Base-by-base conservation (phyloP, 2,797 vertebrate species). In the Sternarchorhynchus goeldii region DNA sequence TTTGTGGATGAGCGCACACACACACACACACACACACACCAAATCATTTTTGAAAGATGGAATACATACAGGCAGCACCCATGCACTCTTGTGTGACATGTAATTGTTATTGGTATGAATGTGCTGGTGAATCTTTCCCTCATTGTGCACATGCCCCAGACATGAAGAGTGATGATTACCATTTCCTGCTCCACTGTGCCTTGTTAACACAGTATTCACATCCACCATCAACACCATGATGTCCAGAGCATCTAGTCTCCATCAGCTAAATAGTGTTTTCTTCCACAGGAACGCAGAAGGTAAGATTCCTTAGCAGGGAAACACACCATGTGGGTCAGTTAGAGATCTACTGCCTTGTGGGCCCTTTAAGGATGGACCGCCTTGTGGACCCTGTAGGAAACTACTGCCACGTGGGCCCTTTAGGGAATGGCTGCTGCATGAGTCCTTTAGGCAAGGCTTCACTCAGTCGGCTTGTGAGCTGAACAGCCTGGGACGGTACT, bases 401-500 rank as follows among this genome's bases (percentile, higher is more conserved):
- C 25, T 25, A 25, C 60, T 59, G 58, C 58, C 58, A 65, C 55
- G 57, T 63, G 60, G 63, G 64, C 64, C 7, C 0, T 76, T 79
- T 70, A 36, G 62, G 55, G 73, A 50, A 53, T 21, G 34, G 59
- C 25, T 25, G 65, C 63, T 68, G 68, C 70, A 60, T 39, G 18
- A 68, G 73, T 77, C 25, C 25, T 25, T 25, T 25, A 25, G 62
- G 80, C 60, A 63, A 75, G 70, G 62, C 75, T 76, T 80, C 64
- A 78, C 62, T 76, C 67, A 81, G 36, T 58, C 76, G 63, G 56
- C 32, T 78, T 56, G 34, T 68, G 81, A 78, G 79, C 63, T 66
- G 82, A 81, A 80, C 81, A 74, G 78, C 83, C 86, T 82, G 86
- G 89, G 91, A 94, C 94, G 93, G 94, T 92, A 93, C 90, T 86